Percentiles rank a stretch among this genome's conserved stretches.
Conservation (phyloP, 1,140 invertebrate species). For the Drosophila repleta region DNA sequence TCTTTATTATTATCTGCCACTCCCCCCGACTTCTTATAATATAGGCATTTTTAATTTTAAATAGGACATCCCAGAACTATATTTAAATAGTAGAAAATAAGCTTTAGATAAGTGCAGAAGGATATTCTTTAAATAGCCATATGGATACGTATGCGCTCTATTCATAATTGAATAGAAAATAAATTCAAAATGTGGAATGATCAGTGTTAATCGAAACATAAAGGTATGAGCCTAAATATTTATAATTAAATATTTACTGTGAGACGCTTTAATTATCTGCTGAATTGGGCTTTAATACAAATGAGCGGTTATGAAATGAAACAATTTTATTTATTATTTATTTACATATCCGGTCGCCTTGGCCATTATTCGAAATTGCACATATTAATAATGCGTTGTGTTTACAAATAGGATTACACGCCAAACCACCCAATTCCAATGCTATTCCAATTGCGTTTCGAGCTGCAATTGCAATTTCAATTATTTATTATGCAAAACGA, state of each 20-base stretch:
- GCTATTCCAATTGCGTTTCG: constrained; percentile 6
- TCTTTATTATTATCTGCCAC: constrained; percentile 36
- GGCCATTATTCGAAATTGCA: constrained; percentile 59
- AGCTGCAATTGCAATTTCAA: constrained; percentile 36
- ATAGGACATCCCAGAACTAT: constrained; percentile 9
- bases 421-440: constrained; percentile 4
- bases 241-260: constrained; percentile 1
- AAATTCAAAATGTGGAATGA: not conserved
- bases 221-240: not conserved
- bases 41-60: constrained; percentile 56
- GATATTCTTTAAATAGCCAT: constrained; percentile 22
- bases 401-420: constrained; percentile 73
- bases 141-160: not conserved
- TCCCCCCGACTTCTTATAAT: not conserved
- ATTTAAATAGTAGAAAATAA: constrained; percentile 17
- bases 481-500: constrained; percentile 44
- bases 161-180: constrained; percentile 2
- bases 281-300: constrained; percentile 5
- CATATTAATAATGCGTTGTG: constrained; percentile 66
- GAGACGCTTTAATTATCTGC: not conserved
- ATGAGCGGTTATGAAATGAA: constrained; percentile 12
- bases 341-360: constrained; percentile 68
- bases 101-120: not conserved
- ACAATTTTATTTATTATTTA: constrained; percentile 62
- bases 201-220: too few relatives aligned